Percentiles rank a stretch among this genome's conserved stretches.
Conservation (phyloP, 2,888 invertebrate genomes). For the Dorcus hopei region DNA sequence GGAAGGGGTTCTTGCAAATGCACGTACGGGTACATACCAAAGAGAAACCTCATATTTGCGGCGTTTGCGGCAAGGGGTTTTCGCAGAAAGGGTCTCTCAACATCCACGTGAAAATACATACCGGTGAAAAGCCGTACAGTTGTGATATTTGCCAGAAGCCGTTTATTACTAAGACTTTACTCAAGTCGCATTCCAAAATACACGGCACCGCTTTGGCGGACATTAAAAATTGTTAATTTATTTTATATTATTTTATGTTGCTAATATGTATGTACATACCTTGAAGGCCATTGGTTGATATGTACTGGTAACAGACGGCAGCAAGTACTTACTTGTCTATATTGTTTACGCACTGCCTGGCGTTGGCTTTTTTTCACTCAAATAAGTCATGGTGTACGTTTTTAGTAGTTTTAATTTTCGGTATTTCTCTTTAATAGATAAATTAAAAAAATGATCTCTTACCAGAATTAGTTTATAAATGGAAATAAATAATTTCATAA, state of each 20-base stretch:
- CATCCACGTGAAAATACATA: constrained; percentile 73
- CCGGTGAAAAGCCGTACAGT: constrained; percentile 58
- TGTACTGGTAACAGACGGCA: no score
- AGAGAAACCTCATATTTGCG: constrained; percentile 19
- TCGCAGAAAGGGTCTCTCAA: constrained; percentile 54
- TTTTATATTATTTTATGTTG: neutral
- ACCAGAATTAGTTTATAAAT: no score
- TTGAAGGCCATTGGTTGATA: no score
- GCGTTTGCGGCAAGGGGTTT: constrained; percentile 19
- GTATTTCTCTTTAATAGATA: no score
- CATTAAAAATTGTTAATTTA: neutral
- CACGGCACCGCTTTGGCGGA: constrained; percentile 37
- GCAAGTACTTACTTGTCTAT: no score
- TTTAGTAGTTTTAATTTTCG: no score
- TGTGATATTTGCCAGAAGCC: constrained; percentile 68
- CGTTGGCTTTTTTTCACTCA: no score
- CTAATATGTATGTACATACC: neutral
- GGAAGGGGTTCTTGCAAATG: constrained; percentile 12
- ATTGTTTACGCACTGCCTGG: no score
- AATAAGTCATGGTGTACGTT: no score
- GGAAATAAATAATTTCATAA: no score
- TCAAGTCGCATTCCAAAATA: constrained; percentile 27
- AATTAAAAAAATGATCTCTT: no score
- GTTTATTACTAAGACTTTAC: constrained; percentile 18
- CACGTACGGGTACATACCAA: constrained; percentile 21